Conservation (phyloP, 35 echinoderm and acorn worm genomes). For the Patiria miniata region DNA sequence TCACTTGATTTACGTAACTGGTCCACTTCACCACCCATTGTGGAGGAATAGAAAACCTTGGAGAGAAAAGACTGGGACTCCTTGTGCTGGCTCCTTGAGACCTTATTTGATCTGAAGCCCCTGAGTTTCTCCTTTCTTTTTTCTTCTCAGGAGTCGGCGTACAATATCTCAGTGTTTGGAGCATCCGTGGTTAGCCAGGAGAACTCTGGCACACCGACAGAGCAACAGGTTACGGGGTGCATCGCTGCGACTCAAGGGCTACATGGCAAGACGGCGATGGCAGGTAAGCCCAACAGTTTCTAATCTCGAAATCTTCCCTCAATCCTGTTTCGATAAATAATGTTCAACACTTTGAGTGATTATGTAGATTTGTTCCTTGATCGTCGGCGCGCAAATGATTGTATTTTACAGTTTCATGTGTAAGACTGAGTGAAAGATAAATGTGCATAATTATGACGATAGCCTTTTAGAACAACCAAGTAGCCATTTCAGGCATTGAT, state of each 20-base stretch:
- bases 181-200: slow-evolving; percentile 63
- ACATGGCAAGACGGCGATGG: slow-evolving; percentile 82
- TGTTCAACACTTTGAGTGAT: too few relatives aligned
- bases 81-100: neutral
- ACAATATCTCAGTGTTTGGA: slow-evolving; percentile 69
- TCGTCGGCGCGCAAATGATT: too few relatives aligned
- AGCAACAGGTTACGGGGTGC: neutral
- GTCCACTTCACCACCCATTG: neutral
- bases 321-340: too few relatives aligned
- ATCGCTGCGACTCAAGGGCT: slow-evolving; percentile 66
- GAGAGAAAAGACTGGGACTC: neutral
- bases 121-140: slow-evolving; percentile 7
- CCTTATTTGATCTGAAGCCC: slow-evolving; percentile 4
- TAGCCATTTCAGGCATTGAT: too few relatives aligned
- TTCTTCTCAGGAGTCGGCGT: slow-evolving; percentile 52
- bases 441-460: too few relatives aligned
- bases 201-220: neutral
- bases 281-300: slow-evolving; percentile 55
- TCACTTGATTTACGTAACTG: slow-evolving; percentile 10
- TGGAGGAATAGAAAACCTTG: neutral
- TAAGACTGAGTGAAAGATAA: too few relatives aligned
- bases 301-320: too few relatives aligned
- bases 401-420: too few relatives aligned
- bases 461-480: too few relatives aligned
- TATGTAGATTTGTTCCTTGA: too few relatives aligned